Conservation (phyloP, 2,797 vertebrate species). For the Glossophaga mutica region DNA sequence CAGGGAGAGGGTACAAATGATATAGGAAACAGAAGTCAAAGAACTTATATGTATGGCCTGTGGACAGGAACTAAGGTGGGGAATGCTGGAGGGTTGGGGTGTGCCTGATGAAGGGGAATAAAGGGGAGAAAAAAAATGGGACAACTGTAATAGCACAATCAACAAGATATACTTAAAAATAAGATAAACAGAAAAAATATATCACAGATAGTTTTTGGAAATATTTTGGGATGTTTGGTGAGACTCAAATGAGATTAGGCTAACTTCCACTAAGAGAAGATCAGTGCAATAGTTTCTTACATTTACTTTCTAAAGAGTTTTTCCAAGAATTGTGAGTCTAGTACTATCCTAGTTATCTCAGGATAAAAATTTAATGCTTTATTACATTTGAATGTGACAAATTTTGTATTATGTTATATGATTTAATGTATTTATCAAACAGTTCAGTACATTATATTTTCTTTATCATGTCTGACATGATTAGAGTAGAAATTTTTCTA, state of each 20-base stretch:
- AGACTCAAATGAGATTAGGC: background rate
- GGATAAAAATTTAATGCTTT: slow-evolving; percentile 23
- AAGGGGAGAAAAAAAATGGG: too few species aligned
- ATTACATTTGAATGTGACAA: slow-evolving; percentile 26
- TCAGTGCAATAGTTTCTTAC: background rate
- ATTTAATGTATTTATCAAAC: slow-evolving; percentile 15
- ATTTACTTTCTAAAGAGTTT: slow-evolving; percentile 14
- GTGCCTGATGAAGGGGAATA: too few species aligned
- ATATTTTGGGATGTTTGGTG: background rate
- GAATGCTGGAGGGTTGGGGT: too few species aligned
- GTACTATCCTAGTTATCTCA: background rate
- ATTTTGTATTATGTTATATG: background rate
- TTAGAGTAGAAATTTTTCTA: background rate
- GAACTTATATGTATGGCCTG: too few species aligned
- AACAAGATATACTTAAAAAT: too few species aligned
- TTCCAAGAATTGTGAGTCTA: background rate
- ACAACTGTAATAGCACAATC: too few species aligned
- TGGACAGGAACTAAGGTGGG: too few species aligned
- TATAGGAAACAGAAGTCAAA: too few species aligned
- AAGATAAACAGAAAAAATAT: background rate
- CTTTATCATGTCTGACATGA: background rate
- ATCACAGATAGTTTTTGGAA: background rate
- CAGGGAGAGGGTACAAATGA: too few species aligned
- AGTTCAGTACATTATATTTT: background rate
- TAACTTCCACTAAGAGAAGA: background rate